A percentile compares a stretch with the other conserved stretches of the same genome.
phyloP scores from a whole-genome alignment of 2,888 invertebrate genomes.

The Erebia palarica region DNA sequence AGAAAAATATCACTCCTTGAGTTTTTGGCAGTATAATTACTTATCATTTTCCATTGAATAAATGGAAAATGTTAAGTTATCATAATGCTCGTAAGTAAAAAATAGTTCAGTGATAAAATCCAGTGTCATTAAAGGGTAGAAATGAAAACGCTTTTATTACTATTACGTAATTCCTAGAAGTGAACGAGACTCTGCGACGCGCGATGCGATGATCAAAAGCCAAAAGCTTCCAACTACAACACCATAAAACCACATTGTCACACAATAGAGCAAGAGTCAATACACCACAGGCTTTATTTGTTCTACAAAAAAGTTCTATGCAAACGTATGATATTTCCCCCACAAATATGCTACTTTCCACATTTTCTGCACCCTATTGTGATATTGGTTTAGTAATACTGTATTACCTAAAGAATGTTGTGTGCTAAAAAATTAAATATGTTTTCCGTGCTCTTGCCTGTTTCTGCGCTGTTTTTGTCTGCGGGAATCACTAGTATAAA shows the following conservation, averaged over 20 bases:
- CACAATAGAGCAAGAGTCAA: conserved; percentile 18
- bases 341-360: conserved; percentile 33
- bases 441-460: background rate
- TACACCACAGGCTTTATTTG: conserved; percentile 18
- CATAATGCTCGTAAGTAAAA: too few species aligned
- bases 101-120: background rate
- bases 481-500: too few species aligned
- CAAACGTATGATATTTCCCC: conserved; percentile 46
- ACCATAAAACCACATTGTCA: conserved; percentile 8
- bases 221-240: conserved; percentile 1
- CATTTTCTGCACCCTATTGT: conserved; percentile 14
- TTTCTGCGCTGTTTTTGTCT: too few species aligned
- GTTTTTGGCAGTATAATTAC: too few species aligned
- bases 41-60: too few species aligned
- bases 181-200: background rate
- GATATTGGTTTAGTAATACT: conserved; percentile 2
- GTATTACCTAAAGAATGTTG: background rate
- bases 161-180: background rate
- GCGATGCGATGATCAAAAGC: background rate
- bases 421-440: background rate
- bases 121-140: background rate
- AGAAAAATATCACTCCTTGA: too few species aligned
- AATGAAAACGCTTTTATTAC: background rate
- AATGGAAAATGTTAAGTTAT: too few species aligned
- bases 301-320: conserved; percentile 5